Base-by-base conservation (phyloP, 1,140 invertebrate species). In the Gonioctena quinquepunctata region DNA sequence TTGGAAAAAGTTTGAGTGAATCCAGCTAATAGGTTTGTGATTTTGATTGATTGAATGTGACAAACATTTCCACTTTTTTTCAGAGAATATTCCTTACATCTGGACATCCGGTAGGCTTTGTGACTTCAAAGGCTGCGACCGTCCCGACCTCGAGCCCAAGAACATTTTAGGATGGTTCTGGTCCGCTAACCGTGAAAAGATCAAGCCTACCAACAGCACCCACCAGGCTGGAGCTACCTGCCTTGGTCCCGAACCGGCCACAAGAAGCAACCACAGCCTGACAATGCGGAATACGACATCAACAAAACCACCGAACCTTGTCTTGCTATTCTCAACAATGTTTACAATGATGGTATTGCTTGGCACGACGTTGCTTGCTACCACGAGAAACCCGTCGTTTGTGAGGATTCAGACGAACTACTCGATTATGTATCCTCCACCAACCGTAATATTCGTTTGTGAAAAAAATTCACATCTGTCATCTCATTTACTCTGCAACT, bases 301-400 rank as follows among this genome's bases (percentile, higher is more conserved):
- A 96, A 96, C 84, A 89, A 92, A 52, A 77, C 68, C 3, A 90
- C 88, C 61, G 94, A 96, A 80, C 94, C 93, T 26, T 96, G 94
- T 78, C 78, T 96, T 68, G 92, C 91, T 8, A 88, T 96, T 48
- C 85, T 95, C 28, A 96, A 96, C 87, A 95, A 96, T 82, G 93
- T 96, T 1, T 96, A 96, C 87, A 93, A 93, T 71, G 94, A 96
- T 82, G 94, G 94, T 60, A 94, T 96, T 77, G 92, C 91, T 59
- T 96, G 94, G 94, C 94, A 96, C 84, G 94, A 96, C 82, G 93
- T 96, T 33, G 94, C 94, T 68, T 96, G 94, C 83, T 95, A 96
- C 83, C 94, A 96, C 82, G 93, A 94, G 83, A 96, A 96, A 80
- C 93, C 94, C 1, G 89, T 95, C 80, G 88, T 96, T 72, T 96